phyloP scores from a whole-genome alignment of 2,797 vertebrate genomes.

The Hozukius guyotensis region DNA sequence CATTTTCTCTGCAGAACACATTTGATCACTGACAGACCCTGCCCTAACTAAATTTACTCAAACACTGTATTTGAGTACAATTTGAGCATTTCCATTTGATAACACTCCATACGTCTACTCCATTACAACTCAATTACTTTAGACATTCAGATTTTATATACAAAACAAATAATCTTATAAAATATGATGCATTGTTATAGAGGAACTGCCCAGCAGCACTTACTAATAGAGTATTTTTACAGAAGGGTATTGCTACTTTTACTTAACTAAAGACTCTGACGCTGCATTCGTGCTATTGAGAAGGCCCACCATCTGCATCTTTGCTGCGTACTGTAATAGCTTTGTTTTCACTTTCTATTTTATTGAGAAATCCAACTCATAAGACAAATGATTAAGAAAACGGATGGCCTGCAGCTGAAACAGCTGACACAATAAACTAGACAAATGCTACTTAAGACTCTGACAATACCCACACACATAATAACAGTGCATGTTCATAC shows the following conservation, averaged over 20 bases:
- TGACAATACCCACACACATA: neutral
- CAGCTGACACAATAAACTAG: constrained; percentile 27
- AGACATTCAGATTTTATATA: neutral
- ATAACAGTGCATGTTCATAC: neutral
- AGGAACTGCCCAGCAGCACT: neutral
- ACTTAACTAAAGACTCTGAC: neutral
- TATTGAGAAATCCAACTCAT: constrained; percentile 12
- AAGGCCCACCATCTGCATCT: constrained; percentile 5
- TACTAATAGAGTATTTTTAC: neutral
- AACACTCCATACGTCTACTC: neutral
- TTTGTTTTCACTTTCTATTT: constrained; percentile 22
- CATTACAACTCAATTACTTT: neutral
- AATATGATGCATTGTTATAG: neutral
- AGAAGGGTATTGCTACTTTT: neutral
- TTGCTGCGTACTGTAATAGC: constrained; percentile 5
- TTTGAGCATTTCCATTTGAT: neutral
- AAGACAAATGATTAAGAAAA: constrained; percentile 11
- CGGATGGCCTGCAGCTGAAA: constrained; percentile 12
- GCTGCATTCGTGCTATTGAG: neutral
- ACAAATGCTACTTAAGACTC: constrained; percentile 2
- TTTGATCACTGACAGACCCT: neutral
- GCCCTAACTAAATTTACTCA: neutral
- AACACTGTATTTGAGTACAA: neutral
- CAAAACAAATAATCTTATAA: neutral
- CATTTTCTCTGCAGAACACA: neutral